Conservation (phyloP, 2,797 vertebrate genomes). For the Acanthis flammea region DNA sequence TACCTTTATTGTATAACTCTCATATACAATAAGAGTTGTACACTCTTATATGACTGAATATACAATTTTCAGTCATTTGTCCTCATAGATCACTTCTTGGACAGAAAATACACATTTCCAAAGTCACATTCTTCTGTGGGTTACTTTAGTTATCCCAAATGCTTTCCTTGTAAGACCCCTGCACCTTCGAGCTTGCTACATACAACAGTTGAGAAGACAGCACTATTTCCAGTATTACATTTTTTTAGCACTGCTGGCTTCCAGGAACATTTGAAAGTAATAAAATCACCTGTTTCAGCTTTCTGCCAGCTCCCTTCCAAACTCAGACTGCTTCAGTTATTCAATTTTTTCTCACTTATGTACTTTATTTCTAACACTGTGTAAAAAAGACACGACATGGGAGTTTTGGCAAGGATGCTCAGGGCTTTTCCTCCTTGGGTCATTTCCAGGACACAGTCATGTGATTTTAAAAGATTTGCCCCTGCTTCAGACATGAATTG, state of each 20-base stretch:
- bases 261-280: slow-evolving; percentile 48
- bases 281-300: slow-evolving; percentile 12
- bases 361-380: slow-evolving; percentile 9
- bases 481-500: neutral
- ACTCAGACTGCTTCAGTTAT: neutral
- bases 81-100: neutral
- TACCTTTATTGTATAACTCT: neutral
- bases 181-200: neutral
- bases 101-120: neutral
- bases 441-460: slow-evolving; percentile 25
- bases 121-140: neutral
- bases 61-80: rapidly evolving
- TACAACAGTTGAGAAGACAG: neutral
- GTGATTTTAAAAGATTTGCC: neutral
- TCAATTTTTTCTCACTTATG: slow-evolving; percentile 19
- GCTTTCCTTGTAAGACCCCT: neutral
- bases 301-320: slow-evolving; percentile 9
- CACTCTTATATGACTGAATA: neutral
- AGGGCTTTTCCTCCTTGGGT: slow-evolving; percentile 34
- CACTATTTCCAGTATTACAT: neutral
- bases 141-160: neutral
- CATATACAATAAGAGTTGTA: neutral
- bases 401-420: slow-evolving; percentile 8
- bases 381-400: neutral
- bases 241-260: neutral